These are phyloP conservation scores for Epinephelus malabaricus DNA, from an alignment of 2,797 vertebrate species.

Conservation along the genomic window DNA sequence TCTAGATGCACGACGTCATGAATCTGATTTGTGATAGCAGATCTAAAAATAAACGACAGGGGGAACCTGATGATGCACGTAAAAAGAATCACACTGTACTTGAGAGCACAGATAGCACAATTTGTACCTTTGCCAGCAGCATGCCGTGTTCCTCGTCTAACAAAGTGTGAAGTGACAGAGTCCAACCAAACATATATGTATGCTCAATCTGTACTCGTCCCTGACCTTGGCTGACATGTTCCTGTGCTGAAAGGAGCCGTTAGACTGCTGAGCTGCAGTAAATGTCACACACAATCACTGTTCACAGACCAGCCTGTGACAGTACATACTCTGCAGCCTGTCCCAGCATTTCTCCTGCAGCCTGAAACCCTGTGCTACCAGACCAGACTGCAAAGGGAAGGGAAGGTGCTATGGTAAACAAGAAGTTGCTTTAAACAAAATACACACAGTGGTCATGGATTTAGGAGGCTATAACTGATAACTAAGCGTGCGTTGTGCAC, in stretches of 20 bases:
- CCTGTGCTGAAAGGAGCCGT: slow-evolving; percentile 15
- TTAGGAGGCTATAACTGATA: not conserved
- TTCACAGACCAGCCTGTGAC: slow-evolving; percentile 15
- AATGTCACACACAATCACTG: slow-evolving; percentile 8
- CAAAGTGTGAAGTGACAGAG: slow-evolving; percentile 9
- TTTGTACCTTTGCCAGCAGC: slow-evolving; percentile 42
- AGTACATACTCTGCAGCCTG: not conserved
- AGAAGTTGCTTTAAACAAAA: not conserved
- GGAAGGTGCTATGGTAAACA: not conserved
- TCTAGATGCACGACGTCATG: not conserved
- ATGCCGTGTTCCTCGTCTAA: not conserved
- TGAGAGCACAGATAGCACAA: slow-evolving; percentile 27
- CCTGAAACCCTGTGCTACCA: not conserved
- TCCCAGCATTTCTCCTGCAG: not conserved
- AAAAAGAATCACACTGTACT: slow-evolving; percentile 6
- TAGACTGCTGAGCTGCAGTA: slow-evolving; percentile 11
- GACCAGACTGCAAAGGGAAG: not conserved
- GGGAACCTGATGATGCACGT: slow-evolving; percentile 28
- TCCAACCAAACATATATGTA: slow-evolving; percentile 21
- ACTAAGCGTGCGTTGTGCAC: not conserved
- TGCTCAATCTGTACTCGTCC: slow-evolving; percentile 18
- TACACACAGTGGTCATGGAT: not conserved
- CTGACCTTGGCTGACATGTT: slow-evolving; percentile 29
- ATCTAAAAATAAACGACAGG: slow-evolving; percentile 53
- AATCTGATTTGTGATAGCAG: slow-evolving; percentile 39